These are phyloP conservation scores for Cnemophilus loriae DNA, from an alignment of 2,113 vertebrate species.

Conservation along the genomic window DNA sequence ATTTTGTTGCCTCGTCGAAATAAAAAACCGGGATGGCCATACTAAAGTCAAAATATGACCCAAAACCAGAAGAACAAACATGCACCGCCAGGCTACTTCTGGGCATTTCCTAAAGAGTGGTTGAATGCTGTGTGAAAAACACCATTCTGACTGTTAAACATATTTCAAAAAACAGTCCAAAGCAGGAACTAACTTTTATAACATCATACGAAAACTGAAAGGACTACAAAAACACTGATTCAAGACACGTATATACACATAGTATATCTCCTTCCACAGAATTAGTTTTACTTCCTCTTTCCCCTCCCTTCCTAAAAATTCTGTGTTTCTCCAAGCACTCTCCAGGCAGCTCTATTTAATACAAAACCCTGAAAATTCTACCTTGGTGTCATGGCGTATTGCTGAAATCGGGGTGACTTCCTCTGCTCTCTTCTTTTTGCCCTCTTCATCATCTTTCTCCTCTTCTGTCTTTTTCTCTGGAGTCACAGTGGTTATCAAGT, in stretches of 20 bases:
- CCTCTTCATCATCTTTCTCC: slow-evolving; percentile 81
- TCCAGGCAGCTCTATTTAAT: neutral
- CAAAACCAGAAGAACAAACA: neutral
- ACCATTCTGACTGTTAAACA: neutral
- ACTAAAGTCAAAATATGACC: neutral
- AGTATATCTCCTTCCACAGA: neutral
- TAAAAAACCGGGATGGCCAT: neutral
- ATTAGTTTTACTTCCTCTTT: neutral
- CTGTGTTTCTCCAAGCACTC: neutral
- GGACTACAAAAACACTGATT: neutral
- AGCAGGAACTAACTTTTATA: neutral
- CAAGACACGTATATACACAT: neutral
- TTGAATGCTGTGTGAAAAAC: neutral
- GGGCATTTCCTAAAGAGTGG: neutral
- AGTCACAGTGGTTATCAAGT: slow-evolving; percentile 90
- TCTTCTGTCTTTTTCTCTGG: slow-evolving; percentile 91
- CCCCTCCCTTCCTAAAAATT: neutral
- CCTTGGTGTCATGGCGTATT: slow-evolving; percentile 85
- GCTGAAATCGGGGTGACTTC: slow-evolving; percentile 72
- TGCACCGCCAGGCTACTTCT: neutral
- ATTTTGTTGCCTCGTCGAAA: neutral
- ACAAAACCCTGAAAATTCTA: slow-evolving; percentile 66
- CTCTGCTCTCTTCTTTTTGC: slow-evolving; percentile 62
- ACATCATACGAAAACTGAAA: neutral
- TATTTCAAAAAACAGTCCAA: neutral